A percentile compares a stretch with the other conserved stretches of the same genome.
Evolutionary conservation across 2,888 invertebrate species (phyloP).

Genomic region (Mimachlamys varia): DNA sequence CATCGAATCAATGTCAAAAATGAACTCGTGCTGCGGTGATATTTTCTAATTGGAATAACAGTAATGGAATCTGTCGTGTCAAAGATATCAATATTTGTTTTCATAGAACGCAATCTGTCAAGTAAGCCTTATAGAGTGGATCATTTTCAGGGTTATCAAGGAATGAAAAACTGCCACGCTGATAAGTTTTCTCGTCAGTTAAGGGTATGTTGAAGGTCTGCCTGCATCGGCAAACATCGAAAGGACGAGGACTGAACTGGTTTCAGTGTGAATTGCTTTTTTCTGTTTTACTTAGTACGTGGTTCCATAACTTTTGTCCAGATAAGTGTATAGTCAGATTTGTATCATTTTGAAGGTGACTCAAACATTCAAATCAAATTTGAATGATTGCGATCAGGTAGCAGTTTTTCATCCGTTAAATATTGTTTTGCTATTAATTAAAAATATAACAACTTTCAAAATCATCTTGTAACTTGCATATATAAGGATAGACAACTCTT

Average conservation of each 20-base stretch:
- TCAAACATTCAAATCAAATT: neutral
- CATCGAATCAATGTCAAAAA: too few relatives aligned
- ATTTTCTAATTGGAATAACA: too few relatives aligned
- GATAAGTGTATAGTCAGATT: too few relatives aligned
- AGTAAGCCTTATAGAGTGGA: neutral
- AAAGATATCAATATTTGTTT: too few relatives aligned
- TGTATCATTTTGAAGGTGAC: too few relatives aligned
- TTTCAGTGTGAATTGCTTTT: neutral
- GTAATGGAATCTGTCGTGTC: too few relatives aligned
- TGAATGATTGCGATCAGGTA: neutral
- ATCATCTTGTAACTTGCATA: neutral
- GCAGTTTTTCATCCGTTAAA: conserved; percentile 8
- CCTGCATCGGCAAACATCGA: neutral
- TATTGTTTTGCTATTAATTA: neutral
- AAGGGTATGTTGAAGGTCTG: neutral
- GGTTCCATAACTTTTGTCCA: too few relatives aligned
- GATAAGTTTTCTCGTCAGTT: neutral
- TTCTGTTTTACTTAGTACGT: neutral
- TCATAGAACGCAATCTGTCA: too few relatives aligned
- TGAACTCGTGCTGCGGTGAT: too few relatives aligned
- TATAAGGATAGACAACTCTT: neutral
- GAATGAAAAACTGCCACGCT: conserved; percentile 32
- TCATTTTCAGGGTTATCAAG: neutral
- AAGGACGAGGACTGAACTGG: conserved; percentile 1
- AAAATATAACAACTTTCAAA: neutral